Percentiles rank a stretch among this genome's conserved stretches.
Conservation (phyloP, 2,113 vertebrate species). For the Lethenteron reissneri region DNA sequence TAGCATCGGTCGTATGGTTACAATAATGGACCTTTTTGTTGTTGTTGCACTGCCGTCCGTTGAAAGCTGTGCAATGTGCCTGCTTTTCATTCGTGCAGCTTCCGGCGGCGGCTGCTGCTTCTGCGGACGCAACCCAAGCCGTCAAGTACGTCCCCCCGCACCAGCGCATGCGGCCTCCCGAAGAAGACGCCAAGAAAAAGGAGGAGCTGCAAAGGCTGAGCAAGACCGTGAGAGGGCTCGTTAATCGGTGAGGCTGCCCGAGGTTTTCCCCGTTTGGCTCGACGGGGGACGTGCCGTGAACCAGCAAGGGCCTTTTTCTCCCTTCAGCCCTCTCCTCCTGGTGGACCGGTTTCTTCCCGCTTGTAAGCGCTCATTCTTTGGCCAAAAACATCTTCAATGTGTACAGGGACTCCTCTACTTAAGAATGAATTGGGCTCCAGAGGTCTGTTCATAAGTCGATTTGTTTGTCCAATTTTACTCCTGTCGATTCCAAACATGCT, state of each 20-base stretch:
- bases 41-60: not conserved
- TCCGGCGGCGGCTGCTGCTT: not conserved
- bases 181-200: not conserved
- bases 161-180: not conserved
- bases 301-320: not conserved
- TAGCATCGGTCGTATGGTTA: not conserved
- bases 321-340: not conserved
- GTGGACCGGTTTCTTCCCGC: not conserved
- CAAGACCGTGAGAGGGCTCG: not conserved
- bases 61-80: not conserved
- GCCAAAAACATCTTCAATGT: not conserved
- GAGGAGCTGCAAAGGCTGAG: not conserved
- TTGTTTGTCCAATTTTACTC: no score
- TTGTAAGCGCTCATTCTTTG: not conserved
- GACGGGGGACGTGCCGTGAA: not conserved
- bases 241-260: not conserved
- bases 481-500: no score
- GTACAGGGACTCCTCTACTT: not conserved
- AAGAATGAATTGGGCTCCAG: not conserved
- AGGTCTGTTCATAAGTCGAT: no score
- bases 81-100: not conserved
- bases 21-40: not conserved
- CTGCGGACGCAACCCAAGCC: not conserved
- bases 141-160: not conserved
- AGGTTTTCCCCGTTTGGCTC: not conserved